Percentiles rank a stretch among this genome's conserved stretches.
Evolutionary conservation across 2,797 vertebrate genomes (phyloP).

Genomic region (Parambassis ranga): DNA sequence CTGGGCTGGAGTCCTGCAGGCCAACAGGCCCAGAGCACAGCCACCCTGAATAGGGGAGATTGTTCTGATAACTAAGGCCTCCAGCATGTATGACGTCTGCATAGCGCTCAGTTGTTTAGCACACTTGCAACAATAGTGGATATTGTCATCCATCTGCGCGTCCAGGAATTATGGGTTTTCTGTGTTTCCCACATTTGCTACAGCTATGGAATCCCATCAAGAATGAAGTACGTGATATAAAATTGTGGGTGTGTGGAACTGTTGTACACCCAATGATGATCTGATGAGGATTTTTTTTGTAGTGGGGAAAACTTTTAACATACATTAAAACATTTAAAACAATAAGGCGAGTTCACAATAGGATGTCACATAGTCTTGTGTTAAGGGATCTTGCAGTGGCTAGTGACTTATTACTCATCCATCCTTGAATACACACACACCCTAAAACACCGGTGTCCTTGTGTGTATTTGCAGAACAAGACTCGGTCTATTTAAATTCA

Average conservation of each 20-base stretch:
- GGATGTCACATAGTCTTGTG: not conserved
- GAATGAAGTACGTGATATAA: conserved; percentile 5
- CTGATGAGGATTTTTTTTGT: too few relatives aligned
- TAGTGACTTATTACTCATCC: conserved; percentile 19
- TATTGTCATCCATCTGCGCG: conserved; percentile 80
- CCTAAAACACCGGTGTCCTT: conserved; percentile 3
- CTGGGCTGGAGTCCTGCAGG: conserved; percentile 10
- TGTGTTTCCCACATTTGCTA: conserved; percentile 9
- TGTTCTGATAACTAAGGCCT: conserved; percentile 41
- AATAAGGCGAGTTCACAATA: not conserved
- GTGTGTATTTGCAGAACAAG: conserved; percentile 47
- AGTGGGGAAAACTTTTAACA: too few relatives aligned
- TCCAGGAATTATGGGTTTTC: conserved; percentile 58
- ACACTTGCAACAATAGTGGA: conserved; percentile 46
- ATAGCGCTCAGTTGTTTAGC: conserved; percentile 34
- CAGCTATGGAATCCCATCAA: conserved; percentile 75
- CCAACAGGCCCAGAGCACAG: not conserved
- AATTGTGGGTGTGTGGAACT: not conserved
- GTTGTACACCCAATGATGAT: too few relatives aligned
- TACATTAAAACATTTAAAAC: too few relatives aligned
- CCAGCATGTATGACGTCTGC: conserved; percentile 35
- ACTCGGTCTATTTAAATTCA: conserved; percentile 45
- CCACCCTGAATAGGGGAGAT: conserved; percentile 42
- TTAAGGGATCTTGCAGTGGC: not conserved
- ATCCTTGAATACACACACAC: not conserved